Conservation (phyloP, 92 coral and sea anemone genomes). For the Galaxea fascicularis region DNA sequence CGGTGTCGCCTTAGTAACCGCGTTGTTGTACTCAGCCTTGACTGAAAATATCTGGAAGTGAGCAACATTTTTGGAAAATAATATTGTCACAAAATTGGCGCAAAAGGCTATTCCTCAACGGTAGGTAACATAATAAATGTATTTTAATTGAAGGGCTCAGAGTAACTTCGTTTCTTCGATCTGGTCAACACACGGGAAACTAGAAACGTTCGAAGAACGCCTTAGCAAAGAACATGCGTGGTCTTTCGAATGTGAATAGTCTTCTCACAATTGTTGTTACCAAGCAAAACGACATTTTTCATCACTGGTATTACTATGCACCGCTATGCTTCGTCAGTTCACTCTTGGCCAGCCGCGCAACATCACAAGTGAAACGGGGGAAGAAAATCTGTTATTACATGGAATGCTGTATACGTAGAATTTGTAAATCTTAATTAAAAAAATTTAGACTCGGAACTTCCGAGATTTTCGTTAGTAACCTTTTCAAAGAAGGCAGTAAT, state of each 20-base stretch:
- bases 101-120: background rate
- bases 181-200: background rate
- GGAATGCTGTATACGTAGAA: too few species aligned
- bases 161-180: background rate
- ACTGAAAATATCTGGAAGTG: constrained; percentile 24
- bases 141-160: background rate
- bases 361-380: too few species aligned
- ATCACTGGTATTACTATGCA: too few species aligned
- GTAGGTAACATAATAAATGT: background rate
- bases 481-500: too few species aligned
- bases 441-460: too few species aligned
- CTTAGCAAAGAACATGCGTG: background rate
- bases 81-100: background rate
- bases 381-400: too few species aligned
- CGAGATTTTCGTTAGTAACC: too few species aligned
- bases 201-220: background rate
- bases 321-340: too few species aligned
- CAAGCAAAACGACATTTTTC: too few species aligned
- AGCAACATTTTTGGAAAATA: constrained; percentile 19
- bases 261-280: too few species aligned
- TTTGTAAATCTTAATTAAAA: too few species aligned
- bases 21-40: constrained; percentile 44
- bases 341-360: too few species aligned
- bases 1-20: constrained; percentile 30
- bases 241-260: background rate